Conservation (phyloP, 2,888 invertebrate species). For the Rhorus exstirpatorius region DNA sequence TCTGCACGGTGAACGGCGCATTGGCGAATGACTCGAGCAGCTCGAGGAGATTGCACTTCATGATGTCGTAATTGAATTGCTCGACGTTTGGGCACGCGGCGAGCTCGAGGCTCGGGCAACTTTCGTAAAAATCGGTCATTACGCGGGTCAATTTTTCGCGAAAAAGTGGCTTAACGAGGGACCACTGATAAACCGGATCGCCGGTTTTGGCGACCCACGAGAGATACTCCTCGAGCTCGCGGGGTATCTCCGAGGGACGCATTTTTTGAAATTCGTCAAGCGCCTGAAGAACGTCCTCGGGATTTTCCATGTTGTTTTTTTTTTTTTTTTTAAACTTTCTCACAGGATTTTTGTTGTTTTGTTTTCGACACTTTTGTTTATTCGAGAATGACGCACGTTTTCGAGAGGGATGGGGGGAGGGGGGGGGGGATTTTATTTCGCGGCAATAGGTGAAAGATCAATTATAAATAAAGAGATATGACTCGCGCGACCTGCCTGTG, state of each 20-base stretch:
- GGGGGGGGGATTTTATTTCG: no score
- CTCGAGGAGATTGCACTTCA: constrained; percentile 94
- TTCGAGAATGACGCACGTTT: no score
- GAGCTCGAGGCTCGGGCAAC: constrained; percentile 91
- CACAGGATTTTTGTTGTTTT: background rate
- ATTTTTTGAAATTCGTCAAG: constrained; percentile 94
- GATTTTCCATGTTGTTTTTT: constrained; percentile 91
- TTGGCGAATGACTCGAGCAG: constrained; percentile 94
- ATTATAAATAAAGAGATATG: constrained; percentile 35
- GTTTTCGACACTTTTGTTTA: background rate
- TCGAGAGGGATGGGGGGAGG: no score
- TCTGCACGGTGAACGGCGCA: constrained; percentile 98
- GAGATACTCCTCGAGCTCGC: constrained; percentile 95
- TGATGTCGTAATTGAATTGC: constrained; percentile 95
- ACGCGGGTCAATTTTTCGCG: constrained; percentile 95
- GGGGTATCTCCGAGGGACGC: constrained; percentile 93
- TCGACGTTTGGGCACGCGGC: constrained; percentile 96
- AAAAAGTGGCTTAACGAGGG: constrained; percentile 94
- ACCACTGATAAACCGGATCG: constrained; percentile 97
- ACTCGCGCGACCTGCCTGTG: constrained; percentile 24
- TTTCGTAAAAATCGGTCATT: constrained; percentile 95
- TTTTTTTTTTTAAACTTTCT: constrained; percentile 3
- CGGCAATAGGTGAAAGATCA: no score
- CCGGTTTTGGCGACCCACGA: constrained; percentile 97
- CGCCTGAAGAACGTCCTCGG: constrained; percentile 94